A percentile compares a stretch with the other conserved stretches of the same genome.
These are phyloP conservation scores for Platyrinchus mystaceus DNA, from an alignment of 2,797 vertebrate genomes.

Conservation along the genomic window DNA sequence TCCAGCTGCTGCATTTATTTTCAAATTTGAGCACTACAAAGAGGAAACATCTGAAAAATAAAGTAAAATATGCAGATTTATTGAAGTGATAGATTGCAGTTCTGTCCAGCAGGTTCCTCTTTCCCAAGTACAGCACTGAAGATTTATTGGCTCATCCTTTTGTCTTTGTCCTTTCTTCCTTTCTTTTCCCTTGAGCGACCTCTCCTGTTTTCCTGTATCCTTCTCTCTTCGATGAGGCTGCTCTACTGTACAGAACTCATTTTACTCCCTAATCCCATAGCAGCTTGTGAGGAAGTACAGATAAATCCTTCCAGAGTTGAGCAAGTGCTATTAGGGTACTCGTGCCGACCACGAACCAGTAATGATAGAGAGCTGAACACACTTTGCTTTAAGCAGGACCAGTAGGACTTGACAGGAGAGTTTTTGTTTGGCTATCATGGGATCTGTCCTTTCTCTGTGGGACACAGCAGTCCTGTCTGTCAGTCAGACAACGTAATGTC, in stretches of 20 bases:
- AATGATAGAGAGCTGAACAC: not conserved
- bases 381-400: not conserved
- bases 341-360: not conserved
- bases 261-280: not conserved
- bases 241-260: not conserved
- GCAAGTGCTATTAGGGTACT: not conserved
- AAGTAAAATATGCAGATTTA: not conserved
- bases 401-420: not conserved
- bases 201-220: conserved; percentile 31
- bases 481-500: not conserved
- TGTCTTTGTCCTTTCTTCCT: not conserved
- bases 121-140: not conserved
- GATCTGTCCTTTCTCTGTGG: not conserved
- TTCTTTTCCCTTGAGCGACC: conserved; percentile 57
- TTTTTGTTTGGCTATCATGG: not conserved
- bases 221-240: not conserved
- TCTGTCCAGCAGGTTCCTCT: not conserved
- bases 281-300: not conserved
- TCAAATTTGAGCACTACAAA: not conserved
- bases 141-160: not conserved
- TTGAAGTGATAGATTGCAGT: not conserved
- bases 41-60: not conserved
- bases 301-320: not conserved
- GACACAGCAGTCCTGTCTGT: not conserved
- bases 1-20: not conserved